phyloP scores from a whole-genome alignment of 2,888 invertebrate genomes.

The Chironomus riparius region DNA sequence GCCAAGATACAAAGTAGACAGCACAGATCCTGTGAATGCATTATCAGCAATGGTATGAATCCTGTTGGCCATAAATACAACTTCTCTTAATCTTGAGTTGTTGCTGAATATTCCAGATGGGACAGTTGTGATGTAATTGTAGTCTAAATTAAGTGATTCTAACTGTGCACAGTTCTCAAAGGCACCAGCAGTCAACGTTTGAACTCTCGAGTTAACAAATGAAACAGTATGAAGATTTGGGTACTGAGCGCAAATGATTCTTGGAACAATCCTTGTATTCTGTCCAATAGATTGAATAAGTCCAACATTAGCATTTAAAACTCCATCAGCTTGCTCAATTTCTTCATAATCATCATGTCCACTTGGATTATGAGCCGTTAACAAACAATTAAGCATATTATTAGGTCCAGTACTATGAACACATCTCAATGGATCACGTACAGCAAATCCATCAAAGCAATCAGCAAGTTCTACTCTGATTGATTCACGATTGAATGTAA shows the following conservation, averaged over 20 bases:
- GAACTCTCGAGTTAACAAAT: too few relatives aligned
- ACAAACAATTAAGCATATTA: not conserved
- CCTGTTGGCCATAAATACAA: not conserved
- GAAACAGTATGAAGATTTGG: too few relatives aligned
- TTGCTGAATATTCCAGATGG: too few relatives aligned
- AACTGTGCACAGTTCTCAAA: too few relatives aligned
- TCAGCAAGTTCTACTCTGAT: not conserved
- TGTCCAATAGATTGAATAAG: not conserved
- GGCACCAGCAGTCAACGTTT: too few relatives aligned
- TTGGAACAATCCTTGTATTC: not conserved
- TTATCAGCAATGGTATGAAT: not conserved
- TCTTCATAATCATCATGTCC: not conserved
- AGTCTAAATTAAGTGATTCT: too few relatives aligned
- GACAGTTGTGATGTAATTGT: too few relatives aligned
- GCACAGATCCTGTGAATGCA: not conserved
- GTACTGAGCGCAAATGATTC: too few relatives aligned
- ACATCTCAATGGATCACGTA: not conserved
- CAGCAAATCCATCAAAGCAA: not conserved
- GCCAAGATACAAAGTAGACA: not conserved
- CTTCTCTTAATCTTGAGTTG: too few relatives aligned
- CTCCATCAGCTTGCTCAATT: not conserved
- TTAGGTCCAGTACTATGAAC: not conserved
- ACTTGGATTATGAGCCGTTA: not conserved
- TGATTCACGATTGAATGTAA: not conserved
- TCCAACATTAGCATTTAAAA: not conserved